Base-by-base conservation (phyloP, 1,140 invertebrate genomes). In the Mesaphorura yosii region DNA sequence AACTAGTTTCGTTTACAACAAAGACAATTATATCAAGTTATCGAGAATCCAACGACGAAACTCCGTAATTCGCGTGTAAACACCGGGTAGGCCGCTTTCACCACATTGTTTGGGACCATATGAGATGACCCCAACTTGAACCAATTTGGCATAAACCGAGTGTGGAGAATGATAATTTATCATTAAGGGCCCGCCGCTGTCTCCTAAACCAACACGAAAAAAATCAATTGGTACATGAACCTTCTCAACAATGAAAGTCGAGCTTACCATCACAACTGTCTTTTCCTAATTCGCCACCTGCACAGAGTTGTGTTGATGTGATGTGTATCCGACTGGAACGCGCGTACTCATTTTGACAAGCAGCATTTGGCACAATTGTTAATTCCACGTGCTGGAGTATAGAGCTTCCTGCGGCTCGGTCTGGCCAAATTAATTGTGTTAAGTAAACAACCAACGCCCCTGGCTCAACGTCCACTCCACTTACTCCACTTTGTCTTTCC, bases 21-120 rank as follows among this genome's bases (percentile, higher is more conserved):
- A 34, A 34, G 31, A 34, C 31, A 34, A 34, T 34, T 37, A 50
- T 4, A 50, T 23, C 3, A 63, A 19, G 46, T 56, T 51, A 23
- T 64, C 57, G 23, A 57, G 25, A 20, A 64, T 64, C 53, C 59
- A 64, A 28, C 42, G 49, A 3, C 59, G 15, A 48, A 60, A 60
- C 20, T 56, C 34, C 2, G 48, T 37, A 12, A 64, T 52, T 12
- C 48, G 34, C 4, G 63, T 64, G 39, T 64, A 64, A n/a, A 64
- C 51, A 26, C 63, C 63, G 22, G 63, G 63, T 15, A 64, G 39
- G 27, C 49, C 52, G 27, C 52, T 48, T 31, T 42, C 22, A n/a
- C 63, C 62, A 48, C 61, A 64, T 26, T 44, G 34, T 15, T 31
- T 48, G 3, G 58, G 53, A 19, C 63, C 63, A 50, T 48, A 64